Evolutionary conservation across 2,888 invertebrate species (phyloP).

Genomic region (Dryadula phaetusa): DNA sequence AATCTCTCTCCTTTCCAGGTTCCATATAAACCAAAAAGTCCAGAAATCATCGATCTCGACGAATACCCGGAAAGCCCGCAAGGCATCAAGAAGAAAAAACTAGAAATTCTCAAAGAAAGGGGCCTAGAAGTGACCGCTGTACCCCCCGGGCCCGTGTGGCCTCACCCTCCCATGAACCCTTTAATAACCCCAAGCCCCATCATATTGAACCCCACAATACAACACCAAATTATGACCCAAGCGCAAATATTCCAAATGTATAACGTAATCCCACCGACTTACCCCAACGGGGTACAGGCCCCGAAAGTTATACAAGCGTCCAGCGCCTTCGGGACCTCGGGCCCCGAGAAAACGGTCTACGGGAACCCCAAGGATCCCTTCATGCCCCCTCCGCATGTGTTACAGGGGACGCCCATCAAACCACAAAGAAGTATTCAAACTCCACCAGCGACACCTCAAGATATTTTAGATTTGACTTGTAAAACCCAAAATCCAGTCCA

Average conservation of each 20-base stretch:
- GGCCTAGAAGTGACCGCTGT: conserved; percentile 91
- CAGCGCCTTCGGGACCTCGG: conserved; percentile 85
- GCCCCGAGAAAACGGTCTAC: conserved; percentile 86
- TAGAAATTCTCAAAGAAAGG: conserved; percentile 90
- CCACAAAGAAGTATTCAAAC: conserved; percentile 55
- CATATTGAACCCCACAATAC: conserved; percentile 69
- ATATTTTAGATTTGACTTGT: conserved; percentile 87
- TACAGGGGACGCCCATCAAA: conserved; percentile 74
- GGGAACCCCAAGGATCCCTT: conserved; percentile 89
- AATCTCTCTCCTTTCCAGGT: conserved; percentile 76
- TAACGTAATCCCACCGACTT: conserved; percentile 64
- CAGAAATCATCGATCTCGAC: conserved; percentile 87
- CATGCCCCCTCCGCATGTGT: conserved; percentile 80
- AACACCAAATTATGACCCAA: conserved; percentile 79
- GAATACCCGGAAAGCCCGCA: conserved; percentile 79
- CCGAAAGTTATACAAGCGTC: conserved; percentile 86
- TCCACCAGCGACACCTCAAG: conserved; percentile 69
- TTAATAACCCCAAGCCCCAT: conserved; percentile 55
- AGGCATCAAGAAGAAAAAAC: conserved; percentile 86
- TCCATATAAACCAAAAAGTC: conserved; percentile 85
- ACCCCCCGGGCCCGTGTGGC: conserved; percentile 61
- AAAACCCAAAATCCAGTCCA: conserved; percentile 64
- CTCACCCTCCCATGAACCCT: conserved; percentile 48
- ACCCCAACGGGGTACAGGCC: conserved; percentile 65
- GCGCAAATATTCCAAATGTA: conserved; percentile 77